Evolutionary conservation across 2,113 vertebrate species (phyloP), one percentile per base, ranked within the genome.

Genomic region (Morone chrysops): DNA sequence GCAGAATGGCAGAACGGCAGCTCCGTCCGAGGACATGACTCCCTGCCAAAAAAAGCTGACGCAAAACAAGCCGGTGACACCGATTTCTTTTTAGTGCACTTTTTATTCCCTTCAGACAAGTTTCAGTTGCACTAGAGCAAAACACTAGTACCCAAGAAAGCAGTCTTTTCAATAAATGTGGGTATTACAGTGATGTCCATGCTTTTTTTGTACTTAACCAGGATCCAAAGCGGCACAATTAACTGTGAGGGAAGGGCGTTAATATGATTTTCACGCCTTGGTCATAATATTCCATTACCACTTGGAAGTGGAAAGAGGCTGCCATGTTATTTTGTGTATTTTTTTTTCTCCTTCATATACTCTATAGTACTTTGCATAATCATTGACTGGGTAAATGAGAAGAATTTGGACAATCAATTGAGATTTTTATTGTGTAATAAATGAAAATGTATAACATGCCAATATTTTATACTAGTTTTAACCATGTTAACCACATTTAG

Each of bases 201-300:
- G 6, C 20, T 43, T 41, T n/a, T 71, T 60, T 82, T 5, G 31
- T 17, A 62, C 31, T 68, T 5, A 63, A 11, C 5, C 40, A 66
- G 63, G 70, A 74, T 70, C 45, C 70, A 85, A 62, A 63, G 25
- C 54, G 17, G 50, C 50, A n/a, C 43, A 62, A 43, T 76, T 63
- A 78, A 71, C 66, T 40, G 25, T 1, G 31, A 22, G 7, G 17
- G 48, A 54, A 63, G 47, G 13, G 38, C 2, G 14, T 20, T 56
- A 22, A 67, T 71, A 18, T 65, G 57, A 72, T 67, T 76, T 72
- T 71, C 54, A 68, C 45, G 47, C 13, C 22, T 36, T 47, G 22
- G 48, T 45, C 2, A 6, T 76, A 31, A 45, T 43, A 20, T 43
- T 65, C 38, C 38, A 65, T 43, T 18, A 43, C 8, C 73, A 53